Conservation (phyloP, 2,113 vertebrate genomes). For the Rynchops niger region DNA sequence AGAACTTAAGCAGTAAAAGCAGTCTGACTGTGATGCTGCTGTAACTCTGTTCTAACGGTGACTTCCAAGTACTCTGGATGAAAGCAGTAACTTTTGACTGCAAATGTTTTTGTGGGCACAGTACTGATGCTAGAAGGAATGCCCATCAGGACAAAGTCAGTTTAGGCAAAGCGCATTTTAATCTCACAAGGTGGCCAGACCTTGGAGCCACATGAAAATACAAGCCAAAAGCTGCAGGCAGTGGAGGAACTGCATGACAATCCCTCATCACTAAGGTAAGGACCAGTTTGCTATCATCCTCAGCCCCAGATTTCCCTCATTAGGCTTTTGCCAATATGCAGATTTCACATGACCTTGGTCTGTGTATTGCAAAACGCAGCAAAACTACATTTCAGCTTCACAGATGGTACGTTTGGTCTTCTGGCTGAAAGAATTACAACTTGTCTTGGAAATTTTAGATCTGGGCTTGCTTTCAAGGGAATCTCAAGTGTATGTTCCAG, state of each 20-base stretch:
- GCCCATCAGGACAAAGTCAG: not conserved
- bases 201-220: not conserved
- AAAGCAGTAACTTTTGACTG: not conserved
- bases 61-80: not conserved
- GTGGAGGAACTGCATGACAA: not conserved
- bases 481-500: not conserved
- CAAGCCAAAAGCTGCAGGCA: not conserved
- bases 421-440: not conserved
- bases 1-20: not conserved
- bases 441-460: not conserved
- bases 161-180: not conserved
- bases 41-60: not conserved
- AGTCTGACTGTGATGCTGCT: not conserved
- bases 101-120: not conserved
- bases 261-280: not conserved
- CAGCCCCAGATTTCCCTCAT: not conserved
- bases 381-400: not conserved
- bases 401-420: not conserved
- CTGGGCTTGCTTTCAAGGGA: constrained; percentile 27
- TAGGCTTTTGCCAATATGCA: not conserved
- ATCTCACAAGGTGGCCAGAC: not conserved
- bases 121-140: not conserved
- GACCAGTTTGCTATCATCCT: not conserved
- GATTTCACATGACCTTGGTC: not conserved
- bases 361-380: not conserved